Conservation (phyloP, 2,888 invertebrate species). For the Aspidapion aeneum region DNA sequence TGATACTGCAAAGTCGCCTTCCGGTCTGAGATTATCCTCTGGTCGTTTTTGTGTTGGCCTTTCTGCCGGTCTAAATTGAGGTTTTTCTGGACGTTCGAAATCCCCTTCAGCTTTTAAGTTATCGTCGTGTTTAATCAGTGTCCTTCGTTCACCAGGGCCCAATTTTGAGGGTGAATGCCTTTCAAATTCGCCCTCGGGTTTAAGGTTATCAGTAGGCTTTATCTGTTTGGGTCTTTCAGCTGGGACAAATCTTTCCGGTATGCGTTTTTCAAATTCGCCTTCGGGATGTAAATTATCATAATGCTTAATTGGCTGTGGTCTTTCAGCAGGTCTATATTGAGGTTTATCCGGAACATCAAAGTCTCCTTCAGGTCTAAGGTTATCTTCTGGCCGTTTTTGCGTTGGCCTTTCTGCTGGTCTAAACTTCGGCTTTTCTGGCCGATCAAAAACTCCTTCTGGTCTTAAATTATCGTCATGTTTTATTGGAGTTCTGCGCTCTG, state of each 20-base stretch:
- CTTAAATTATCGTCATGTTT: slow-evolving; percentile 42
- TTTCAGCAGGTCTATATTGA: slow-evolving; percentile 45
- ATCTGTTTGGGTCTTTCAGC: slow-evolving; percentile 45
- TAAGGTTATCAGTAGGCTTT: slow-evolving; percentile 44
- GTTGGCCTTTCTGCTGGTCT: slow-evolving; percentile 48
- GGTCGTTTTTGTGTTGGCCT: slow-evolving; percentile 44
- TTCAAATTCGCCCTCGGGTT: slow-evolving; percentile 53
- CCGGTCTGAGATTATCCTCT: slow-evolving; percentile 51
- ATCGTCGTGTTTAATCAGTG: slow-evolving; percentile 44
- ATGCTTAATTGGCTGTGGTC: slow-evolving; percentile 45
- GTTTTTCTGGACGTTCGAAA: slow-evolving; percentile 48
- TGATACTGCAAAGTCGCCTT: slow-evolving; percentile 49
- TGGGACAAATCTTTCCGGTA: slow-evolving; percentile 42
- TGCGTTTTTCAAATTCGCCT: slow-evolving; percentile 51
- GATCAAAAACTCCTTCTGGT: slow-evolving; percentile 52
- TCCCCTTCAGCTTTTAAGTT: slow-evolving; percentile 54
- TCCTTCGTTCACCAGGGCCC: slow-evolving; percentile 47
- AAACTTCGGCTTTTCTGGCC: slow-evolving; percentile 46
- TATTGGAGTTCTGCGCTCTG: slow-evolving; percentile 38
- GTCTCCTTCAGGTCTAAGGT: slow-evolving; percentile 49
- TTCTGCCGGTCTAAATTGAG: slow-evolving; percentile 47
- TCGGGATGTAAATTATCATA: slow-evolving; percentile 54
- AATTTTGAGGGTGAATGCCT: slow-evolving; percentile 45
- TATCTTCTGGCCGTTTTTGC: slow-evolving; percentile 50
- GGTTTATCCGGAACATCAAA: slow-evolving; percentile 53